These are phyloP conservation scores for Ptilorrhoa leucosticta DNA, from an alignment of 2,113 vertebrate species.

Conservation along the genomic window DNA sequence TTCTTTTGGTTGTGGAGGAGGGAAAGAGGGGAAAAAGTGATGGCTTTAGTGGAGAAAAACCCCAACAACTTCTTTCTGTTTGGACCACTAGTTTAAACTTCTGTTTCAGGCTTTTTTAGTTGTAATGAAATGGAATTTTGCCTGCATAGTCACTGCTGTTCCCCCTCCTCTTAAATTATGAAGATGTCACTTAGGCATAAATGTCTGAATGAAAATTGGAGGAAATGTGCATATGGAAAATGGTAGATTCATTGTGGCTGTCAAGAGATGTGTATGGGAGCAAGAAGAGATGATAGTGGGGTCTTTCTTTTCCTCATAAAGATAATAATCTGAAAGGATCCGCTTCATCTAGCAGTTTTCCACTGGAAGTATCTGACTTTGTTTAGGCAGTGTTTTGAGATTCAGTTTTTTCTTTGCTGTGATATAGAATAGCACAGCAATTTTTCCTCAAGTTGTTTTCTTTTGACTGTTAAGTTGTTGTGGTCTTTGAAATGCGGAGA, in stretches of 20 bases:
- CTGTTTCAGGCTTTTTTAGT: not conserved
- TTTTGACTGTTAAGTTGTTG: not conserved
- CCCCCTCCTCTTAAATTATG: not conserved
- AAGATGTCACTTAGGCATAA: not conserved
- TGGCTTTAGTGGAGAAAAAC: fast-evolving
- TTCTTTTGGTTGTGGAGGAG: fast-evolving
- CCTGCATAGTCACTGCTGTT: not conserved
- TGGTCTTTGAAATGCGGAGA: not conserved
- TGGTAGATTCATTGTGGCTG: not conserved
- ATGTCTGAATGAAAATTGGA: not conserved
- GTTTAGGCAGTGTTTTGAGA: not conserved
- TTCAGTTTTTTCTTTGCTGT: not conserved
- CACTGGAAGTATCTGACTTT: not conserved
- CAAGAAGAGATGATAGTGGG: not conserved
- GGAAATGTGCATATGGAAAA: not conserved
- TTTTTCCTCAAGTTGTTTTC: not conserved
- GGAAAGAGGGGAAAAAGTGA: not conserved
- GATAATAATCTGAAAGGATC: not conserved
- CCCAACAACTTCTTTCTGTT: not conserved
- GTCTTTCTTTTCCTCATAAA: not conserved
- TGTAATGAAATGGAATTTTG: not conserved
- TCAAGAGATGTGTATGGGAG: not conserved
- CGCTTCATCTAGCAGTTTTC: not conserved
- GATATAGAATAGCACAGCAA: not conserved
- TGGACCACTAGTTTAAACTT: not conserved